Percentiles rank a stretch among this genome's conserved stretches.
Evolutionary conservation across 2,113 vertebrate genomes (phyloP).

Genomic region (Megaceryle maxima): DNA sequence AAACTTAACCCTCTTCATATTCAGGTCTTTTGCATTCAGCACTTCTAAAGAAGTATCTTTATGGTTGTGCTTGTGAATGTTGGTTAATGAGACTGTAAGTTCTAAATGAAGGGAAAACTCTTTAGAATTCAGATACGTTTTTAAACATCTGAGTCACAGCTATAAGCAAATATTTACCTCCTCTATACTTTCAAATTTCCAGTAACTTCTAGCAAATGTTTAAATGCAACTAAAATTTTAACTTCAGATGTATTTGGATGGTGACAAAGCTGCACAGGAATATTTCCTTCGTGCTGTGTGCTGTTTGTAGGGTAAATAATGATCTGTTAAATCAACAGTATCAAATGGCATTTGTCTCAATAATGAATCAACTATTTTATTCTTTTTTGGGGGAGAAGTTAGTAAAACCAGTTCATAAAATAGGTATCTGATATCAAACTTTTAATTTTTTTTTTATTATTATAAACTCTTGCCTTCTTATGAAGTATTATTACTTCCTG

Average conservation of each 20-base stretch:
- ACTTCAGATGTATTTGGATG: not conserved
- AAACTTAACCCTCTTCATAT: not conserved
- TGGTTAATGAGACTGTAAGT: not conserved
- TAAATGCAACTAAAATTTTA: not conserved
- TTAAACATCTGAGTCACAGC: not conserved
- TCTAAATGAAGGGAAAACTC: not conserved
- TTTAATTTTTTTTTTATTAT: not conserved
- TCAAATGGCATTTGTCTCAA: not conserved
- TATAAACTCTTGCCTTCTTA: not conserved
- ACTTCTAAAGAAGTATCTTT: not conserved
- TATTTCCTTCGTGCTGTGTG: not conserved
- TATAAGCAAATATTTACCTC: not conserved
- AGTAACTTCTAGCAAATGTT: not conserved
- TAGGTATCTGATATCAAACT: not conserved
- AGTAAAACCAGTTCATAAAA: not conserved
- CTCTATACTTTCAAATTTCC: not conserved
- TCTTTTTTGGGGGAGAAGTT: accelerated
- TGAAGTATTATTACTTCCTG: not conserved
- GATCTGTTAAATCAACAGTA: not conserved
- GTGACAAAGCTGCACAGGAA: not conserved
- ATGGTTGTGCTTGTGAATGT: not conserved
- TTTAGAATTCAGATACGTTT: not conserved
- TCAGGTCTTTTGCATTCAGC: not conserved
- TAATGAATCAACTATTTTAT: not conserved
- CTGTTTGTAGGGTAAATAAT: not conserved